phyloP scores from a whole-genome alignment of 2,888 invertebrate genomes.

The Nemoura dubitans region DNA sequence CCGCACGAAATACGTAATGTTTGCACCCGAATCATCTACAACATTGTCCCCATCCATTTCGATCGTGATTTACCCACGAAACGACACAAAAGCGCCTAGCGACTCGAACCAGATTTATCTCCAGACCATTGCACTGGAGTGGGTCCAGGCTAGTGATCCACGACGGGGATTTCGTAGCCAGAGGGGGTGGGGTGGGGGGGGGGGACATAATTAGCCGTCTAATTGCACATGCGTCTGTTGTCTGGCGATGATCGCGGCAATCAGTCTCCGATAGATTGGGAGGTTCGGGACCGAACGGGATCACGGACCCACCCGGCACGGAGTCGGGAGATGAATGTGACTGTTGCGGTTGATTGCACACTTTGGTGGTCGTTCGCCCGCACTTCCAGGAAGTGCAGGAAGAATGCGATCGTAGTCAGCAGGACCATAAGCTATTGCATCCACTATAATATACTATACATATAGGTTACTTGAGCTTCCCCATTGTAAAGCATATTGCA shows the following conservation, averaged over 20 bases:
- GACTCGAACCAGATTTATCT: not conserved
- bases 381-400: conserved; percentile 44
- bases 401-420: too few relatives aligned
- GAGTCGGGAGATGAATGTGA: conserved; percentile 1
- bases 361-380: conserved; percentile 46
- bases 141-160: not conserved
- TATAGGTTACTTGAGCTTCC: too few relatives aligned
- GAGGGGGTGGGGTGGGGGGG: conserved; percentile 33
- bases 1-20: too few relatives aligned
- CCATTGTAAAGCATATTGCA: too few relatives aligned
- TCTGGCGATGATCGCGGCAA: conserved; percentile 46
- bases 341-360: conserved; percentile 48
- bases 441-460: too few relatives aligned
- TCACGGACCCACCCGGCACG: not conserved
- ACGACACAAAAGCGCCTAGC: not conserved
- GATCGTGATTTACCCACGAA: too few relatives aligned
- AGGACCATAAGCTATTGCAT: too few relatives aligned
- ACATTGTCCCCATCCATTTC: too few relatives aligned
- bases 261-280: conserved; percentile 19
- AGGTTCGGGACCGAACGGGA: not conserved
- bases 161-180: not conserved
- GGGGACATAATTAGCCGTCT: conserved; percentile 50
- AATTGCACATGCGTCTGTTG: conserved; percentile 48
- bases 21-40: not conserved
- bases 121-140: not conserved